Conservation (phyloP, 1,140 invertebrate genomes). For the Trachymyrmex cornetzi region DNA sequence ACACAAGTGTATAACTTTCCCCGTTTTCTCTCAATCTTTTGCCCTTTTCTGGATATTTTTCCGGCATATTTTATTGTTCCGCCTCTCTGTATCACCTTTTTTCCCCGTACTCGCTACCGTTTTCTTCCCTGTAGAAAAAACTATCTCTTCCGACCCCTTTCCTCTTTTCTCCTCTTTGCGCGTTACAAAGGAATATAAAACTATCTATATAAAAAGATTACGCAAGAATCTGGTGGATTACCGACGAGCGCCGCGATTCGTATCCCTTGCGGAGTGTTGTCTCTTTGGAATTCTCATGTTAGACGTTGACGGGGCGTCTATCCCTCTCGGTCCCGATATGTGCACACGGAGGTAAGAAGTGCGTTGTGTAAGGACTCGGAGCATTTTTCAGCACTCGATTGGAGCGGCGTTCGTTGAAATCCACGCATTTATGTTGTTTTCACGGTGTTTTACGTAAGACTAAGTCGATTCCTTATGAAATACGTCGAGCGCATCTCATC, state of each 20-base stretch:
- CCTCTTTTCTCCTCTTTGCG: constrained; percentile 5
- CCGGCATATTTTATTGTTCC: not conserved
- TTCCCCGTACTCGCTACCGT: constrained; percentile 10
- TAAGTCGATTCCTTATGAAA: constrained; percentile 70
- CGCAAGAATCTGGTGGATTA: constrained; percentile 52
- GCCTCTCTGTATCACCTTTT: not conserved
- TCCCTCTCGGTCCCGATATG: constrained; percentile 8
- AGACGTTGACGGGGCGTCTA: not conserved
- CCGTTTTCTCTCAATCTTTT: not conserved
- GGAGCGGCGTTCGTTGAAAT: constrained; percentile 53
- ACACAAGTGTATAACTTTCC: constrained; percentile 6
- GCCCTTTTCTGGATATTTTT: not conserved
- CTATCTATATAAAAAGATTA: constrained; percentile 76
- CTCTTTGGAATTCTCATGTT: constrained; percentile 56
- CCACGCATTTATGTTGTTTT: constrained; percentile 13
- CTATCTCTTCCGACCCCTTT: constrained; percentile 5
- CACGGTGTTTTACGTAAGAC: constrained; percentile 62
- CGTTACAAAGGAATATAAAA: constrained; percentile 78
- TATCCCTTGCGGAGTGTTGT: not conserved
- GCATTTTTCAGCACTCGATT: not conserved
- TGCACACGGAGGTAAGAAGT: constrained; percentile 31
- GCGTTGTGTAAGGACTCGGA: constrained; percentile 15
- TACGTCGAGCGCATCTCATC: constrained; percentile 63
- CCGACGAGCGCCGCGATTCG: constrained; percentile 38
- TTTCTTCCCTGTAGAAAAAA: constrained; percentile 19